phyloP scores from a whole-genome alignment of 2,113 vertebrate genomes.

The Rhipidura dahli region DNA sequence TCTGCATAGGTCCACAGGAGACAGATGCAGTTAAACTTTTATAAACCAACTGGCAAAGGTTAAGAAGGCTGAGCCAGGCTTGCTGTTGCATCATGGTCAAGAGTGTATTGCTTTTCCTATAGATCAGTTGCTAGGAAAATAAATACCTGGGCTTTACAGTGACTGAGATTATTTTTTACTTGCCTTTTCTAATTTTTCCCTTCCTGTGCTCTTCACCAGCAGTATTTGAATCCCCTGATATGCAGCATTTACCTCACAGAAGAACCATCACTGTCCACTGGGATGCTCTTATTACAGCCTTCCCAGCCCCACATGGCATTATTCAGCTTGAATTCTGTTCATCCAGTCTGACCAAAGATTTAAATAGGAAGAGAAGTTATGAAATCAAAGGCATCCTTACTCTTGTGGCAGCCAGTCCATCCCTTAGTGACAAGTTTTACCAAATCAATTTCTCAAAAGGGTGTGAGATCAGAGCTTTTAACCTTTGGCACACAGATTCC shows the following conservation, averaged over 20 bases:
- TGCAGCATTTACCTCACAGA: not conserved
- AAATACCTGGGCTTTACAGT: not conserved
- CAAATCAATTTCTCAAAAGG: not conserved
- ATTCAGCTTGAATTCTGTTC: not conserved
- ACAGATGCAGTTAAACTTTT: not conserved
- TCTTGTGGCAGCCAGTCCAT: not conserved
- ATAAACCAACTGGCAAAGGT: not conserved
- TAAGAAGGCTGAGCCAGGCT: not conserved
- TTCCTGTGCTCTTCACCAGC: not conserved
- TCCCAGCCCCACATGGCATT: not conserved
- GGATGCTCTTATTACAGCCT: not conserved
- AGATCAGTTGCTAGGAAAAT: not conserved
- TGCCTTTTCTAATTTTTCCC: not conserved
- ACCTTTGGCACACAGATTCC: not conserved
- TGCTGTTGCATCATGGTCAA: not conserved
- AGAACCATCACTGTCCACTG: not conserved
- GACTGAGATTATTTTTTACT: not conserved
- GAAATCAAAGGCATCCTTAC: not conserved
- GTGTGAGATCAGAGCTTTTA: not conserved
- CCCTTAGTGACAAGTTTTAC: not conserved
- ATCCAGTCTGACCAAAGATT: not conserved
- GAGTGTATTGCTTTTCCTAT: not conserved
- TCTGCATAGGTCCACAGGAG: not conserved
- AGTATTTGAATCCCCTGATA: not conserved
- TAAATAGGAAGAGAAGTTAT: not conserved